phyloP scores from a whole-genome alignment of 1,140 invertebrate species.

The Camponotus pennsylvanicus region DNA sequence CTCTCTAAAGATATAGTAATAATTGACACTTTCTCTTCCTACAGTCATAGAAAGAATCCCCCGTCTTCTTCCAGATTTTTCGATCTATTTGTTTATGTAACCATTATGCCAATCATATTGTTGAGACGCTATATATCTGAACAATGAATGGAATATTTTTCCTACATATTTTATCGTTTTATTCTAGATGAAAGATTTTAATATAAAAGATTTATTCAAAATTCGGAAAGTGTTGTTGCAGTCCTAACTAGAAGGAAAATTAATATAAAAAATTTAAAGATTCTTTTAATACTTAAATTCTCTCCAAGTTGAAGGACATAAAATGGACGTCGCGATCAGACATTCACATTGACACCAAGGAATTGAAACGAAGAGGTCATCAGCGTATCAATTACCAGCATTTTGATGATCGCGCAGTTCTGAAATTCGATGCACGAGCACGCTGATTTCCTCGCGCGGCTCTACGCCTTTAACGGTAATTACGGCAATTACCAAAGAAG shows the following conservation, averaged over 20 bases:
- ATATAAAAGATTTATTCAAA: no score
- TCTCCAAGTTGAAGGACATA: neutral
- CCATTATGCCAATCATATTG: no score
- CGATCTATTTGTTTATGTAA: no score
- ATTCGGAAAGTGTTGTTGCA: neutral
- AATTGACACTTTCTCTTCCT: no score
- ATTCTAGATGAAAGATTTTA: no score
- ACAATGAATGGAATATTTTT: no score
- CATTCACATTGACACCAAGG: neutral
- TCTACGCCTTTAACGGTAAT: constrained; percentile 28
- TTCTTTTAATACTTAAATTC: neutral
- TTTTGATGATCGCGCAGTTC: constrained; percentile 25
- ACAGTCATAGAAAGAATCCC: no score
- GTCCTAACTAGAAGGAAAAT: neutral
- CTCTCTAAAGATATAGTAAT: no score
- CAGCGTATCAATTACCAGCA: constrained; percentile 24
- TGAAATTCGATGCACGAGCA: constrained; percentile 19
- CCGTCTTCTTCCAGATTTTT: no score
- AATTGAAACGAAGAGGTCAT: constrained; percentile 21
- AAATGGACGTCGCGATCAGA: neutral
- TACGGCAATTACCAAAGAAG: constrained; percentile 33
- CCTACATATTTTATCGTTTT: no score
- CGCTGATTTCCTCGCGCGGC: constrained; percentile 31
- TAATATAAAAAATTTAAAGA: neutral
- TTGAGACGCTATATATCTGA: no score